Base-by-base conservation (phyloP, 2,797 vertebrate species). In the Artibeus lituratus region DNA sequence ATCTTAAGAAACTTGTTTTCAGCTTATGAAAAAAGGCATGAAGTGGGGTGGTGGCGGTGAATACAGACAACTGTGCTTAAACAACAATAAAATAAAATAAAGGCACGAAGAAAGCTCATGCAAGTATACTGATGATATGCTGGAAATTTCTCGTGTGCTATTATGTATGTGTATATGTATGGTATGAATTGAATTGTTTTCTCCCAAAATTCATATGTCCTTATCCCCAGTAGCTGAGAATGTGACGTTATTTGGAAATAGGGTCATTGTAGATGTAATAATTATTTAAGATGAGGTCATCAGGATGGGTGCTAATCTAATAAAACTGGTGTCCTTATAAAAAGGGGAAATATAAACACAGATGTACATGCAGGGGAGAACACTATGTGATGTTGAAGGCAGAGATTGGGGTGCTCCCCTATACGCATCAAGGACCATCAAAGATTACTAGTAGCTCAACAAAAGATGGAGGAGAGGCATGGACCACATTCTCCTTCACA, bases 131-230 rank as follows among this genome's bases (percentile, higher is more conserved):
- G 22, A 53, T 55, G 32, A 73, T 5, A 7, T 18, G n/a, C 18
- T 80, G 24, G 42, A 76, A 55, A 84, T 72, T 92, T 94, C 51
- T 2, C 55, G 65, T 81, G 15, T 74, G 87, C 42, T 39, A 42
- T 47, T 24, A 39, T 2, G 7, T 49, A 51, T 65, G 19, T 70
- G 19, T 47, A 4, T 62, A 49, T 47, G 21, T 67, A 29, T 76
- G 49, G 4, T 21, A 55, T 29, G 35, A 8, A 10, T 39, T 69
- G 32, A 76, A 44, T 86, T 44, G 15, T 59, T 32, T 69, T 7
- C 49, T 4, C 5, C 29, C 4, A 0, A 15, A 80, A 37, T 44
- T 80, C 16, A 0, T 37, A 24, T 10, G 1, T 47, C 5, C 18
- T 78, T 32, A 76, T 7, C 29, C 8, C 7, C 6, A 78, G 47